Evolutionary conservation across 2,888 invertebrate species (phyloP).

Genomic region (Barypeithes pellucidus): DNA sequence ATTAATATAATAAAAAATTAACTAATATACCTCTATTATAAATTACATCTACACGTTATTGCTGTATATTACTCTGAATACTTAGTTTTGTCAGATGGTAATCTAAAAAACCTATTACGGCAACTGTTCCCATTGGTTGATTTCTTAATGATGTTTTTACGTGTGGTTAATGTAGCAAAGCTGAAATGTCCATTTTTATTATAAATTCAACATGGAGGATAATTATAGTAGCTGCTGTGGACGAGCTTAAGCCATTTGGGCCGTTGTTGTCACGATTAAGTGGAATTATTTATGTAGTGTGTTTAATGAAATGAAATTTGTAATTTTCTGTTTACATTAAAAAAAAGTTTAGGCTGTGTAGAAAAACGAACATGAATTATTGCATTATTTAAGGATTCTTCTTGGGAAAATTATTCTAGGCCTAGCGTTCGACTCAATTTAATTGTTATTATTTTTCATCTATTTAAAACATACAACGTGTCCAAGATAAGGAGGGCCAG

Average conservation of each 20-base stretch:
- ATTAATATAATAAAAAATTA: conserved; percentile 46
- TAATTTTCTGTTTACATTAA: not conserved
- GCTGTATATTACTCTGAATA: conserved; percentile 47
- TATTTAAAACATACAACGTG: too few species aligned
- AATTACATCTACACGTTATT: conserved; percentile 42
- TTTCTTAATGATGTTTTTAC: conserved; percentile 71
- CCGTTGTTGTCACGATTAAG: not conserved
- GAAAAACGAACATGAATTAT: too few species aligned
- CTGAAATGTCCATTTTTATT: conserved; percentile 70
- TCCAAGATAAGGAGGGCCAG: too few species aligned
- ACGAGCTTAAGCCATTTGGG: conserved; percentile 53
- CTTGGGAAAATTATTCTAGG: too few species aligned
- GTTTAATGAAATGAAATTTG: not conserved
- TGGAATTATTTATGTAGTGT: not conserved
- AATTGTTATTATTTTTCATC: too few species aligned
- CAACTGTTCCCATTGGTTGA: conserved; percentile 68
- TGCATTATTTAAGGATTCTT: too few species aligned
- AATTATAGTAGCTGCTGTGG: conserved; percentile 61
- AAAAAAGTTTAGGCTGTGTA: not conserved
- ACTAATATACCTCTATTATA: conserved; percentile 33
- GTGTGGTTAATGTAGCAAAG: conserved; percentile 68
- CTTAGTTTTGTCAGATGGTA: conserved; percentile 60
- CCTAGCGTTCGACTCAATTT: too few species aligned
- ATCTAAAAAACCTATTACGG: conserved; percentile 69
- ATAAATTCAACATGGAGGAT: conserved; percentile 70